phyloP scores from a whole-genome alignment of 1,140 invertebrate species.

The Diabrotica undecimpunctata region DNA sequence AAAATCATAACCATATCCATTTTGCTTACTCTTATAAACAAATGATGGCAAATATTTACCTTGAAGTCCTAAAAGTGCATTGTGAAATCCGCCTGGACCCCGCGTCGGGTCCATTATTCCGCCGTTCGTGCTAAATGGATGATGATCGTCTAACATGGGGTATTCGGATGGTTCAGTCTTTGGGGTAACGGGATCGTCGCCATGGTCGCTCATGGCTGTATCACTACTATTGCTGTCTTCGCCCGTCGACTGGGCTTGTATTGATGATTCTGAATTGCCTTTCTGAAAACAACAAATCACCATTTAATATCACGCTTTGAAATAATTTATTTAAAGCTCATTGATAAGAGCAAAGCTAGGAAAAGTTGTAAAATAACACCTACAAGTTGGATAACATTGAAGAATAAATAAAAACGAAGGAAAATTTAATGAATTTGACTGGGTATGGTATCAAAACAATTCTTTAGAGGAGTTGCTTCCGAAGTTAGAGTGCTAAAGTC shows the following conservation, averaged over 20 bases:
- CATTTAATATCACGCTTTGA: too few species aligned
- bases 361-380: background rate
- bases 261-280: slow-evolving; percentile 51
- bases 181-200: slow-evolving; percentile 51
- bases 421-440: too few species aligned
- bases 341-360: background rate
- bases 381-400: too few species aligned
- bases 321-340: background rate
- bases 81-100: slow-evolving; percentile 65
- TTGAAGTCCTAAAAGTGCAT: slow-evolving; percentile 67
- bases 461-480: too few species aligned
- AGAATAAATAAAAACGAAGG: too few species aligned
- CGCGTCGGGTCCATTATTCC: slow-evolving; percentile 62
- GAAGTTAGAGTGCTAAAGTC: too few species aligned
- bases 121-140: slow-evolving; percentile 64
- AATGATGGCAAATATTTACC: slow-evolving; percentile 46
- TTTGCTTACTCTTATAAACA: too few species aligned
- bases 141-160: slow-evolving; percentile 59
- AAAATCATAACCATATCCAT: too few species aligned
- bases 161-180: slow-evolving; percentile 63
- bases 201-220: slow-evolving; percentile 63
- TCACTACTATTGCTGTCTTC: slow-evolving; percentile 72
- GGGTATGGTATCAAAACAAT: too few species aligned
- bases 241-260: slow-evolving; percentile 68
- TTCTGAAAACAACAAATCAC: slow-evolving; percentile 37